Evolutionary conservation across 2,797 vertebrate genomes (phyloP), one percentile per base, ranked within the genome.

Genomic region (Borostomias antarcticus): DNA sequence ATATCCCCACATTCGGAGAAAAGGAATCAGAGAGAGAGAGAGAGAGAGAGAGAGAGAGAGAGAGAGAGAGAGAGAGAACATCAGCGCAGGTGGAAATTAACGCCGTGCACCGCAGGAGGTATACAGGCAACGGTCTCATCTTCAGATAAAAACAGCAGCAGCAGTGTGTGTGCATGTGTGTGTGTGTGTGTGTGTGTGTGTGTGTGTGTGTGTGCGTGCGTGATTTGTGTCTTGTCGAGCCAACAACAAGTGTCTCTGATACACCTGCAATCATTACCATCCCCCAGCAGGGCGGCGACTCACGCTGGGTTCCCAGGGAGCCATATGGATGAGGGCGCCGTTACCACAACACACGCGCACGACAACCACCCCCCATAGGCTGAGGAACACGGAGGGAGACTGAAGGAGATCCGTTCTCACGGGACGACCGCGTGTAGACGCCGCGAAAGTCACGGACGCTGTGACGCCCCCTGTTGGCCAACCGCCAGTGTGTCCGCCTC

Each of bases 201-300:
- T 9, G 78, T 78, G 62, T 75, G 74, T 85, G 73, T 81, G 80
- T 83, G 58, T 48, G 25, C 47, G 35, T 69, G 28, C 33, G 40
- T 69, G 74, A 70, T 76, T 75, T 69, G 66, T 70, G 58, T 82
- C 79, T 77, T 79, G 76, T 81, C 79, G 59, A 73, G 71, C 77
- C 79, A 88, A 89, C 78, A 88, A 89, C 87, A 87, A 86, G 88
- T 88, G 82, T 79, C 75, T 88, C 80, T 72, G 77, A 62, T 70
- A 70, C 81, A 84, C 83, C 83, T 87, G 85, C 85, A 85, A 83
- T 88, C 85, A 88, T 88, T 83, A 86, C 80, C 45, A 58, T 58
- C 64, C 58, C 84, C 68, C 86, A 88, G 82, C 78, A n/a, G 85
- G 85, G 68, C 50, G 66, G 59, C 77, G 83, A 69, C 70, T 56